Conservation (phyloP, 2,113 vertebrate genomes). For the Eolophus roseicapilla region DNA sequence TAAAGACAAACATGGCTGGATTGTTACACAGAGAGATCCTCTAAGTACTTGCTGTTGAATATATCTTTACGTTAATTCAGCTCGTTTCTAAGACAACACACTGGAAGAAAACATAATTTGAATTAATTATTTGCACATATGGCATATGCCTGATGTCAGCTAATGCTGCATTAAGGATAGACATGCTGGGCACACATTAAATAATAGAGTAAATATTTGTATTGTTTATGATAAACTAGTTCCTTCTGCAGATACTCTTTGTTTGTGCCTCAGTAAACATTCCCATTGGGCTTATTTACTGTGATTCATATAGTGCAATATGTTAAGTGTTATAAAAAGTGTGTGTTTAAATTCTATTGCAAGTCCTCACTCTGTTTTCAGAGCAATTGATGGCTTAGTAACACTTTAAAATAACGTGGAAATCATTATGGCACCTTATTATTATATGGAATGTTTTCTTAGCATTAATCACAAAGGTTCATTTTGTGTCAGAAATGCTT, state of each 20-base stretch:
- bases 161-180: constrained; percentile 77
- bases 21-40: constrained; percentile 45
- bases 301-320: constrained; percentile 55
- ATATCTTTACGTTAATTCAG: constrained; percentile 69
- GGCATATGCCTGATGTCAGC: constrained; percentile 75
- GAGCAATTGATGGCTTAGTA: constrained; percentile 70
- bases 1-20: constrained; percentile 44
- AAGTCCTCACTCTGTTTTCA: constrained; percentile 61
- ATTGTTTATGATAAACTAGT: constrained; percentile 77
- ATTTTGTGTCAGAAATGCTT: constrained; percentile 52
- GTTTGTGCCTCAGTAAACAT: constrained; percentile 68
- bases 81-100: constrained; percentile 60
- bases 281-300: constrained; percentile 62
- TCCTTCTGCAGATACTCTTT: constrained; percentile 65
- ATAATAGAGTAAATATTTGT: constrained; percentile 82
- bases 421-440: constrained; percentile 64
- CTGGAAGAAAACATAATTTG: constrained; percentile 74
- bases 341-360: constrained; percentile 40
- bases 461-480: constrained; percentile 62
- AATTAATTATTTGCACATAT: constrained; percentile 82
- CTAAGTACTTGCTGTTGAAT: constrained; percentile 42
- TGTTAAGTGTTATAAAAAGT: constrained; percentile 67
- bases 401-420: constrained; percentile 69
- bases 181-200: constrained; percentile 78
- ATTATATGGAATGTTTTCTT: constrained; percentile 54